Base-by-base conservation (phyloP, 2,113 vertebrate species). In the Leucoraja erinaceus region DNA sequence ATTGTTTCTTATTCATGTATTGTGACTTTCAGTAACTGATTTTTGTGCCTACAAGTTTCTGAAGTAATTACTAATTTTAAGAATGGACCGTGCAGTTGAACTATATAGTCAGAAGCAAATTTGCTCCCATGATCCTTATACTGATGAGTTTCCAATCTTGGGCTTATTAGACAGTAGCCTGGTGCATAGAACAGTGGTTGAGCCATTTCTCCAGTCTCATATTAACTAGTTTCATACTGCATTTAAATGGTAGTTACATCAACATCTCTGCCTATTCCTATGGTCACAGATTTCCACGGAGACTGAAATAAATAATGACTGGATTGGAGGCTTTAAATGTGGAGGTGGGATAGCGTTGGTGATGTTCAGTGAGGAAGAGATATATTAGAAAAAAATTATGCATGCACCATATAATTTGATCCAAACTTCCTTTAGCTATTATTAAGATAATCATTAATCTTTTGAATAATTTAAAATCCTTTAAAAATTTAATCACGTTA, bases 381-480 rank as follows among this genome's bases (percentile, higher is more conserved):
- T 14, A 10, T 68, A 68, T 14, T 68, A 68, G 66, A 72, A 4
- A 5, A 72, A 72, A 84, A 28, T 28, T 56, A 3, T 59, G 79
- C 79, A 70, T 70, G 56, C 79, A 25, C 22, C 4, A 86, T 28
- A 79, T 59, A 63, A 59, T 12, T 2, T 63, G 28, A 59, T 31
- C 1, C 14, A 54, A 84, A 5, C 56, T 84, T 84, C 81, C n/a
- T 83, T 81, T 25, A 54, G 81, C 11, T 6, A 31, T 86, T 86
- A 61, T 86, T 25, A 3, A 18, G 28, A n/a, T 61, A 28, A 86
- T 59, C 28, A n/a, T 86, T 61, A 59, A 28, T 63, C 28, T n/a
- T 12, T 84, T 59, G 81, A 84, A 59, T 84, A 84, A 81, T 81
- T 81, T 25, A 22, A 81, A 84, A 59, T 84, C 54, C 54, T 84